phyloP scores from a whole-genome alignment of 1,140 invertebrate species.

The Telenomus remus region DNA sequence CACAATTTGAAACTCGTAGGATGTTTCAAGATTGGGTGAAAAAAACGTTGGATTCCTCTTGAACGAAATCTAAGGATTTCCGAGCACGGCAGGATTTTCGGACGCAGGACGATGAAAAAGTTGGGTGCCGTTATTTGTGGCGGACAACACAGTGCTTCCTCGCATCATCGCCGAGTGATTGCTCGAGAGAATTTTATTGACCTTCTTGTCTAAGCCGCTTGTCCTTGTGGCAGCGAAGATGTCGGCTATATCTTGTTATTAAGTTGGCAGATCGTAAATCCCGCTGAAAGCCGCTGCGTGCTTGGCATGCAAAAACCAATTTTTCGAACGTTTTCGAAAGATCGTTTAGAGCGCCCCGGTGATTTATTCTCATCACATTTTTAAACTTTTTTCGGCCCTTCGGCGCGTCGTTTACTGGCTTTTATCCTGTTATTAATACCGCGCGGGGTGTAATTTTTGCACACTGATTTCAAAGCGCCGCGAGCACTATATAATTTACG shows the following conservation, averaged over 20 bases:
- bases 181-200: constrained; percentile 45
- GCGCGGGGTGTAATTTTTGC: constrained; percentile 12
- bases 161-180: constrained; percentile 3
- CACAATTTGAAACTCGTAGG: no score
- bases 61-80: not conserved
- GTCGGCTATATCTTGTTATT: constrained; percentile 57
- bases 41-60: constrained; percentile 22
- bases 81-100: no score
- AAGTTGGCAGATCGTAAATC: constrained; percentile 58
- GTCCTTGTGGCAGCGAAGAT: constrained; percentile 46
- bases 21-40: not conserved
- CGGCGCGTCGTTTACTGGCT: constrained; percentile 9
- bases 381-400: constrained; percentile 25
- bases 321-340: constrained; percentile 49
- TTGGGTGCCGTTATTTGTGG: constrained; percentile 1
- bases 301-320: constrained; percentile 48
- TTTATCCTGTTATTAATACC: constrained; percentile 41
- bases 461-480: constrained; percentile 3
- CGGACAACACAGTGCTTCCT: constrained; percentile 10
- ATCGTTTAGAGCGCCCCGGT: constrained; percentile 37
- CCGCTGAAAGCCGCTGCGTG: constrained; percentile 51
- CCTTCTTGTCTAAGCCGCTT: constrained; percentile 15
- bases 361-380: constrained; percentile 46
- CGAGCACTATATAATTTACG: not conserved
- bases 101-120: constrained; percentile 7